Conservation (phyloP, 2,113 vertebrate genomes). For the Oriolus oriolus region DNA sequence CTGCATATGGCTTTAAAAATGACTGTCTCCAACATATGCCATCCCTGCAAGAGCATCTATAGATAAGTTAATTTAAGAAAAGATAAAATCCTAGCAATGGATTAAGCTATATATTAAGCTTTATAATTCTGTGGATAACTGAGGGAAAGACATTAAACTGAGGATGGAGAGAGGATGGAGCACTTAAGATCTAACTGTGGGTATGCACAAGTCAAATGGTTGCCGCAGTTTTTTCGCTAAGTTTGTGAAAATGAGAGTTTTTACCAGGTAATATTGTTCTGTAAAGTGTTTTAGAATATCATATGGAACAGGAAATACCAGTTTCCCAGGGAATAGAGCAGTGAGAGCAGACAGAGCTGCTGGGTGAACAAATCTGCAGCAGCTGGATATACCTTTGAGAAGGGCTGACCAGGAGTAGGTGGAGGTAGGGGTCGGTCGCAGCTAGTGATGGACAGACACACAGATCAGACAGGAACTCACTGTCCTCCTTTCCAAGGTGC, state of each 20-base stretch:
- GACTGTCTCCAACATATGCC: slow-evolving; percentile 15
- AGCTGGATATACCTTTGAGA: background rate
- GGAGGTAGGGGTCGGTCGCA: rapidly evolving
- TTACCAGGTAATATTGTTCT: background rate
- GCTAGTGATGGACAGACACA: background rate
- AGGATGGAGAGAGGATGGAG: background rate
- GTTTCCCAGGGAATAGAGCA: background rate
- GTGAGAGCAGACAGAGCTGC: background rate
- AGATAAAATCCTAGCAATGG: slow-evolving; percentile 13
- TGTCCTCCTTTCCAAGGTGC: background rate
- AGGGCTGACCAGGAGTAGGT: background rate
- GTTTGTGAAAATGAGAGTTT: background rate
- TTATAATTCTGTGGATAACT: slow-evolving; percentile 6
- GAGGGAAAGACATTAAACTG: slow-evolving; percentile 6
- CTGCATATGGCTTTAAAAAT: background rate
- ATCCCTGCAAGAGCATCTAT: slow-evolving; percentile 2
- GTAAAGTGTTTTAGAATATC: background rate
- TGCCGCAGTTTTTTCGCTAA: background rate
- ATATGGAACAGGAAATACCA: background rate
- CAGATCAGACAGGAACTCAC: background rate
- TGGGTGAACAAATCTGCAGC: background rate
- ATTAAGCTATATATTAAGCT: slow-evolving; percentile 37
- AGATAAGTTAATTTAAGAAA: slow-evolving; percentile 51
- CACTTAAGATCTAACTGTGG: background rate
- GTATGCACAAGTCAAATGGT: background rate